Evolutionary conservation across 2,113 vertebrate genomes (phyloP), one percentile per base, ranked within the genome.

Genomic region (Opisthocomus hoazin): DNA sequence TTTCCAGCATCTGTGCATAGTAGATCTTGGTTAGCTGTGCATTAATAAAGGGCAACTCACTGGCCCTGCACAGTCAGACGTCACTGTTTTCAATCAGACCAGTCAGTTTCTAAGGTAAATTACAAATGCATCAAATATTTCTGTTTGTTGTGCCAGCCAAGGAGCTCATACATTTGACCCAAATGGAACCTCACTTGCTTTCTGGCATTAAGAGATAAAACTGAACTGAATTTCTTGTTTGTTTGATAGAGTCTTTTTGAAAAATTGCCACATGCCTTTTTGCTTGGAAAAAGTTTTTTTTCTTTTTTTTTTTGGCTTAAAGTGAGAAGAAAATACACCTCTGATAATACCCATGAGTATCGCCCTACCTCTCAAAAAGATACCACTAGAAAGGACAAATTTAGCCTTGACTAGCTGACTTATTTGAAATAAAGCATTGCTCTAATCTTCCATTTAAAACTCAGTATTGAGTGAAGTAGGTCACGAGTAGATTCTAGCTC

Each of bases 121-220:
- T 95, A 93, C 70, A 97, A 96, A 95, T 94, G 58, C 66, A 69
- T 79, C 15, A 39, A 95, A 81, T 91, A 94, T 92, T 97, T 96
- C 68, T 93, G 71, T 95, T 94, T 95, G 87, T 80, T 94, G 75
- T 89, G 78, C 41, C 65, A 92, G 81, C 91, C 74, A 78, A n/a
- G 6, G 64, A 90, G 95, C n/a, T 97, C 74, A 92, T 53, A 45
- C 78, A 68, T 86, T 91, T 79, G 71, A 96, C 70, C 64, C 68
- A 93, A 93, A 97, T 87, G 85, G 68, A 95, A 54, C 37, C 57
- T 84, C 16, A 0, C 39, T 82, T 4, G 9, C 91, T 97, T 97
- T 97, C 87, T 97, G 93, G 78, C 37, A 84, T 73, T 89, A 95
- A 92, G 85, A 95, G 97, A 98, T 97, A 97, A 98, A 96, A 91